Base-by-base conservation (phyloP, 2,888 invertebrate genomes). In the Diplazon laetatorius region DNA sequence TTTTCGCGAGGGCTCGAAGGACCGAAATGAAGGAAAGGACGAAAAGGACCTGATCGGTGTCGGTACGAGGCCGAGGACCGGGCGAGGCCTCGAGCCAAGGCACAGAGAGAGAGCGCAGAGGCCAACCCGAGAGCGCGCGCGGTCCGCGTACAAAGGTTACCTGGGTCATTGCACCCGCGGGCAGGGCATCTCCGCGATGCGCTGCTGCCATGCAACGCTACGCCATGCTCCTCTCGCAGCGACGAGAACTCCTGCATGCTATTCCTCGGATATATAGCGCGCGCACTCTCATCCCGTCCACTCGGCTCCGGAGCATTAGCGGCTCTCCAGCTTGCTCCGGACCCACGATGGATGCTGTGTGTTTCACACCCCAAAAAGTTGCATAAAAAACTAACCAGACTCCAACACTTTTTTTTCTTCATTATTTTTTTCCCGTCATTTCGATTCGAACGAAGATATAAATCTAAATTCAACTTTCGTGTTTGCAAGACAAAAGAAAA, bases 161-260 rank as follows among this genome's bases (percentile, higher is more conserved):
- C 79, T 70, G 88, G 89, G 89, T 89, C 89, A 88, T 89, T 89
- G 89, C 89, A 89, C 89, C 89, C 89, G 89, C 88, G 88, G 89
- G 87, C 87, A 87, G 89, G 88, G 88, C 89, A 89, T 88, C 82
- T 80, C 73, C 71, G 69, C 74, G 80, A 78, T 82, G 69, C 80
- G 68, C 77, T 76, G 72, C 76, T 78, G 68, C 75, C 71, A 44
- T 63, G 57, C 71, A 65, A 66, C 46, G 60, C 68, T 57, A 50
- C 16, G 73, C 63, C 57, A 50, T 72, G 80, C 76, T 66, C 66
- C 68, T 74, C 66, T 65, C 57, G 50, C 68, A 75, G 62, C 68
- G 57, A 55, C 52, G 52, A 55, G 62, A 55, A 16, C 42, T 44
- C 55, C 39, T 52, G 52, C 55, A 57, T 37, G 57, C 39, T 57